phyloP scores from a whole-genome alignment of 2,797 vertebrate species.

The Falco peregrinus region DNA sequence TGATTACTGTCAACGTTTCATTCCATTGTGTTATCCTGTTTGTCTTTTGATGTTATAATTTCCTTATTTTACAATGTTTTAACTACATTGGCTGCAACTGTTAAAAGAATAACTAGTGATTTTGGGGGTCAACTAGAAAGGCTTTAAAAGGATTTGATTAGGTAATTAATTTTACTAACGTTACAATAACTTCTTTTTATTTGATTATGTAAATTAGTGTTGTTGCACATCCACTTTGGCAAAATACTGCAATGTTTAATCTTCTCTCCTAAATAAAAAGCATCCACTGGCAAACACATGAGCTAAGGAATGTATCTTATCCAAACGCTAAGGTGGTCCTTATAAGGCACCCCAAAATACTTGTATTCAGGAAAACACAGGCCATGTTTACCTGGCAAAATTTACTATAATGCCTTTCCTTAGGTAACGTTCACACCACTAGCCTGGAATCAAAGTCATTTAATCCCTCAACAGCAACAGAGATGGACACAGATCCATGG shows the following conservation, averaged over 20 bases:
- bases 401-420: background rate
- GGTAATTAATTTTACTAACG: slow-evolving; percentile 21
- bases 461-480: background rate
- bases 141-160: slow-evolving; percentile 29
- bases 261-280: background rate
- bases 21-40: slow-evolving; percentile 3
- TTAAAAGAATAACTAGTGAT: slow-evolving; percentile 11
- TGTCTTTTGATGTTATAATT: slow-evolving; percentile 28
- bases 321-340: background rate
- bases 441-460: background rate
- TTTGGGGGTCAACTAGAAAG: background rate
- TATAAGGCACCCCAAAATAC: background rate
- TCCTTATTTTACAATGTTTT: slow-evolving; percentile 31
- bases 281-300: background rate
- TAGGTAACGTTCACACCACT: background rate
- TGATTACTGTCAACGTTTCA: background rate
- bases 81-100: slow-evolving; percentile 1
- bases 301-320: background rate
- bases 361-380: background rate
- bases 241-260: slow-evolving; percentile 13
- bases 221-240: background rate
- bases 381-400: background rate
- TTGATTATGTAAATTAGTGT: slow-evolving; percentile 11
- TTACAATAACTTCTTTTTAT: slow-evolving; percentile 18
- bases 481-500: background rate